Conservation (phyloP, 2,797 vertebrate genomes). For the Sebastes matsubarae region DNA sequence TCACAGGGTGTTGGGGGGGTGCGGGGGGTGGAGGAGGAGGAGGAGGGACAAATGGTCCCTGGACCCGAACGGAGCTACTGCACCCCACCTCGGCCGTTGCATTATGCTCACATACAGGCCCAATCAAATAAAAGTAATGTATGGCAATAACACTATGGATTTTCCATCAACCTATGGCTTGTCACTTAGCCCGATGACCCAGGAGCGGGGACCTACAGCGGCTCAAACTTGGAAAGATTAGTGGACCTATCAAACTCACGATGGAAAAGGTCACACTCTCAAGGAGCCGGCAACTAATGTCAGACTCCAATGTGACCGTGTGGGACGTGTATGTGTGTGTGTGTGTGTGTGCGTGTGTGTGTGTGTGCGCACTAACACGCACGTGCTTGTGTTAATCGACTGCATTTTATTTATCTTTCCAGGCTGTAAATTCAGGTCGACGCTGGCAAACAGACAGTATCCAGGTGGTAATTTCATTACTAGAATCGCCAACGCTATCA, state of each 20-base stretch:
- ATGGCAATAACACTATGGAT: constrained; percentile 83
- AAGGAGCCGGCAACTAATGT: constrained; percentile 44
- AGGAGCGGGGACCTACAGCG: constrained; percentile 25
- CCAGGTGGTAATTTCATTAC: constrained; percentile 50
- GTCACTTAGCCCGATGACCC: constrained; percentile 78
- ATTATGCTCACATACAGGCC: constrained; percentile 66
- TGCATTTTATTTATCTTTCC: constrained; percentile 64
- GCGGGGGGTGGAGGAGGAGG: neutral
- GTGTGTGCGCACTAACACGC: neutral
- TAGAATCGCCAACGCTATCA: constrained; percentile 15
- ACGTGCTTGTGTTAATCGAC: constrained; percentile 14
- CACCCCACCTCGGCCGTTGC: constrained; percentile 36
- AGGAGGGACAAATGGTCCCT: constrained; percentile 41
- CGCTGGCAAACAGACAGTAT: constrained; percentile 43
- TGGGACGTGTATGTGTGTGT: neutral
- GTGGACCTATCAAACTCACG: constrained; percentile 68
- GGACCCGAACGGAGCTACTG: constrained; percentile 40
- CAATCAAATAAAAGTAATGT: constrained; percentile 85
- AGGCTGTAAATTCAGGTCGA: constrained; percentile 37
- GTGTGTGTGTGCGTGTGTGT: neutral
- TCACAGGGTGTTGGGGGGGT: constrained; percentile 29
- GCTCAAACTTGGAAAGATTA: constrained; percentile 73
- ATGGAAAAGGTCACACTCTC: constrained; percentile 61
- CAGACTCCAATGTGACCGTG: constrained; percentile 14
- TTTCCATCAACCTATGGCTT: constrained; percentile 84